Evolutionary conservation across 2,113 vertebrate genomes (phyloP).

Genomic region (Crotalus horridus): DNA sequence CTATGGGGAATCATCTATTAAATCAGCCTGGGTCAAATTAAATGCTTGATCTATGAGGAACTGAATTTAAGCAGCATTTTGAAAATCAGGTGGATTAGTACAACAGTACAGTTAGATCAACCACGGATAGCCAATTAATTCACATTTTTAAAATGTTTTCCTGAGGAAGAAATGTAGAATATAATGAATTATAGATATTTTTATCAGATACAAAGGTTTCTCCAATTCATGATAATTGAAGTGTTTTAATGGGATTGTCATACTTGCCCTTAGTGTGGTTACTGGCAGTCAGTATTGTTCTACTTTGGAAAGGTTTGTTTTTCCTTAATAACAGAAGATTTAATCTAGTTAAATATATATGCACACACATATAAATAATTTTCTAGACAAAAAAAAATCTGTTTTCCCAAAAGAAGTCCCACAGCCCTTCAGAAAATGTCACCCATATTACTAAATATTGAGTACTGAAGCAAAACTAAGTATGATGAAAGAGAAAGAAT

Average conservation of each 20-base stretch:
- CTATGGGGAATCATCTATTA: slow-evolving; percentile 52
- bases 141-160: background rate
- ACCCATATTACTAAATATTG: background rate
- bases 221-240: background rate
- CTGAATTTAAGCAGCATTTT: slow-evolving; percentile 40
- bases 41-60: slow-evolving; percentile 48
- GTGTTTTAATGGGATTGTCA: background rate
- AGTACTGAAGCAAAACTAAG: slow-evolving; percentile 14
- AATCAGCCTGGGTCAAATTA: slow-evolving; percentile 59
- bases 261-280: background rate
- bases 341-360: background rate
- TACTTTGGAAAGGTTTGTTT: background rate
- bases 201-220: background rate
- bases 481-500: slow-evolving; percentile 13
- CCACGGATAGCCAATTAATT: slow-evolving; percentile 41
- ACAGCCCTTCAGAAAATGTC: background rate
- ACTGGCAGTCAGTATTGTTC: background rate
- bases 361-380: background rate
- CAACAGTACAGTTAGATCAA: slow-evolving; percentile 42
- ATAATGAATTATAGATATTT: background rate
- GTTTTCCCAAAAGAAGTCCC: background rate
- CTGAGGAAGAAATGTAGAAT: background rate
- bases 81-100: slow-evolving; percentile 38
- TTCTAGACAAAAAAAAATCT: background rate
- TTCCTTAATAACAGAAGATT: background rate